Conservation (phyloP, 2,113 vertebrate genomes). For the Ifrita kowaldi region DNA sequence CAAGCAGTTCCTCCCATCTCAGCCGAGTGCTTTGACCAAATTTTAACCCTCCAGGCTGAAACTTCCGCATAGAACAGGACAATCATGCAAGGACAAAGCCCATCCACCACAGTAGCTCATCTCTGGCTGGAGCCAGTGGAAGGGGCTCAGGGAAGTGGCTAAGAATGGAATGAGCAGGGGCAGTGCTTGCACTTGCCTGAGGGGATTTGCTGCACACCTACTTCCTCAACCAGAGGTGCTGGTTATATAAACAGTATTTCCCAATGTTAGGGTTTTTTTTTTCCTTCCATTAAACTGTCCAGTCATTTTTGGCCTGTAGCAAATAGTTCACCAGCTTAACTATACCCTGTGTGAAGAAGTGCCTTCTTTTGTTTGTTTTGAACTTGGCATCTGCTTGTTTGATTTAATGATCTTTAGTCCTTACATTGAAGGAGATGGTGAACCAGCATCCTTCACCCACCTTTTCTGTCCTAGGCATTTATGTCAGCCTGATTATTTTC, state of each 20-base stretch:
- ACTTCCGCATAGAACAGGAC: background rate
- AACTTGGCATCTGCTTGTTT: conserved; percentile 50
- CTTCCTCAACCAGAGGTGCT: conserved; percentile 23
- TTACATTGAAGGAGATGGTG: background rate
- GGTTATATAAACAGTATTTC: conserved; percentile 8
- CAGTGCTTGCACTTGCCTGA: background rate
- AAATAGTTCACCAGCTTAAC: background rate
- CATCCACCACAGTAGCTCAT: background rate
- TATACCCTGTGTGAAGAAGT: background rate
- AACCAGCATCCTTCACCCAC: background rate
- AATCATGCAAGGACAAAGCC: background rate
- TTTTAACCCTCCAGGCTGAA: background rate
- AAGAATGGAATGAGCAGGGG: background rate
- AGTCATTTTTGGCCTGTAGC: conserved; percentile 26
- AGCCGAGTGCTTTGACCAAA: background rate
- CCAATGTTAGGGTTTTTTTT: background rate
- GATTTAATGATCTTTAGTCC: background rate
- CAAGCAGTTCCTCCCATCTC: background rate
- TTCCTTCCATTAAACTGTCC: background rate
- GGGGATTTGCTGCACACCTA: background rate
- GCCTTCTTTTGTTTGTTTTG: conserved; percentile 5
- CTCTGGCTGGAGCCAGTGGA: background rate
- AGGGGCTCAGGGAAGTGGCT: background rate
- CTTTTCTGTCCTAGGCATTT: background rate
- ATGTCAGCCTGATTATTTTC: background rate